Evolutionary conservation across 2,113 vertebrate species (phyloP).

Genomic region (Cheilinus undulatus): DNA sequence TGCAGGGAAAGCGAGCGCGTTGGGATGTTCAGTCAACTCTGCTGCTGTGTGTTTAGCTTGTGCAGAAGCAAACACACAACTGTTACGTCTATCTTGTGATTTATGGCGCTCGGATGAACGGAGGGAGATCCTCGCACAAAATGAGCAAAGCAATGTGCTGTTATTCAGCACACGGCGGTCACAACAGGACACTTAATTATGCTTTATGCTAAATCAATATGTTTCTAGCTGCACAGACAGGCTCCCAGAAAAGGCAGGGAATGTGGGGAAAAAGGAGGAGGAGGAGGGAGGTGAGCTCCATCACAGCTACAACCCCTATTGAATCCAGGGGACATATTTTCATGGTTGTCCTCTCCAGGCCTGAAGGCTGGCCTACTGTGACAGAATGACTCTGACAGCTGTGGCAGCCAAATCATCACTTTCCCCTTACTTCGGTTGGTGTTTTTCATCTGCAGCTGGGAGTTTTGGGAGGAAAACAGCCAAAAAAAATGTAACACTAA

Average conservation of each 20-base stretch:
- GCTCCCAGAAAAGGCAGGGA: conserved; percentile 25
- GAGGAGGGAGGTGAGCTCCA: conserved; percentile 7
- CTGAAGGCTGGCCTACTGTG: conserved; percentile 50
- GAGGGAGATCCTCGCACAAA: conserved; percentile 49
- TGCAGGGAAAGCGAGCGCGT: background rate
- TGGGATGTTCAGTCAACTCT: background rate
- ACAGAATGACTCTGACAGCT: conserved; percentile 76
- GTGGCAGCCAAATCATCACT: conserved; percentile 53
- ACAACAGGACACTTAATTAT: conserved; percentile 74
- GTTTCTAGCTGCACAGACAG: conserved; percentile 38
- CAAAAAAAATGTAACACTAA: conserved; percentile 7
- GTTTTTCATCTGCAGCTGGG: conserved; percentile 23
- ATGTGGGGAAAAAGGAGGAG: background rate
- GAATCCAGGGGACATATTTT: conserved; percentile 59
- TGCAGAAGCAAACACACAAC: conserved; percentile 17
- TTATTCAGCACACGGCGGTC: conserved; percentile 64
- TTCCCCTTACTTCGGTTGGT: conserved; percentile 38
- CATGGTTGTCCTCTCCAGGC: conserved; percentile 65
- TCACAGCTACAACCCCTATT: conserved; percentile 36
- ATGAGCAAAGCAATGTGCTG: conserved; percentile 31
- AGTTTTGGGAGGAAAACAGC: background rate
- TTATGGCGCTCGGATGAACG: conserved; percentile 37
- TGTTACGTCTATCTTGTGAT: conserved; percentile 49
- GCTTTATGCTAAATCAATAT: conserved; percentile 78
- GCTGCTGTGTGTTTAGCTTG: conserved; percentile 31